These are phyloP conservation scores for Doryteuthis pealeii DNA, from an alignment of 1,140 invertebrate genomes.

Conservation along the genomic window DNA sequence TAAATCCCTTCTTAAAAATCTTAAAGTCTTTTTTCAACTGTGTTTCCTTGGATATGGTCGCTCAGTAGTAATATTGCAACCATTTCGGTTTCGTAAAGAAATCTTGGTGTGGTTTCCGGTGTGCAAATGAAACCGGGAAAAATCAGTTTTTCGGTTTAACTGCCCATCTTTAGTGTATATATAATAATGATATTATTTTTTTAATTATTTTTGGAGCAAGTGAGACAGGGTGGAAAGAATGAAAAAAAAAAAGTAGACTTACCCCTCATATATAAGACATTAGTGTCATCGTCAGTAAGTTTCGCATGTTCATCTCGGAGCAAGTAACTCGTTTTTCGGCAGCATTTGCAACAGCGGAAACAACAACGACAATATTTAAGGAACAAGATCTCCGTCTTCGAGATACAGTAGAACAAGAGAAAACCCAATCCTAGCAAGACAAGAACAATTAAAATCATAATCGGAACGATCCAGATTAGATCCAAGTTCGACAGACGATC, in stretches of 20 bases:
- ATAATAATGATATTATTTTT: no score
- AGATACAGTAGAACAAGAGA: not conserved
- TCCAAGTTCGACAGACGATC: not conserved
- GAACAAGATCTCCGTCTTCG: constrained; percentile 13
- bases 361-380: constrained; percentile 14
- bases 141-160: no score
- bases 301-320: constrained; percentile 21
- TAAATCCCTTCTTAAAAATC: no score
- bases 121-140: no score
- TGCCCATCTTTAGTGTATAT: no score
- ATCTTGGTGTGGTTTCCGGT: no score
- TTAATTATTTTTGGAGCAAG: no score
- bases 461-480: not conserved
- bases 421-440: not conserved
- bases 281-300: constrained; percentile 20
- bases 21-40: no score
- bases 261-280: constrained; percentile 19
- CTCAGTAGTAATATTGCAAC: no score
- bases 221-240: no score
- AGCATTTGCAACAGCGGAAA: not conserved
- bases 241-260: not conserved
- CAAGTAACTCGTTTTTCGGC: constrained; percentile 3
- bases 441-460: not conserved
- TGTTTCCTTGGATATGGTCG: no score
- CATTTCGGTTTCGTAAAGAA: no score